Conservation (phyloP, 1,140 invertebrate species). For the Trichonephila clavipes region DNA sequence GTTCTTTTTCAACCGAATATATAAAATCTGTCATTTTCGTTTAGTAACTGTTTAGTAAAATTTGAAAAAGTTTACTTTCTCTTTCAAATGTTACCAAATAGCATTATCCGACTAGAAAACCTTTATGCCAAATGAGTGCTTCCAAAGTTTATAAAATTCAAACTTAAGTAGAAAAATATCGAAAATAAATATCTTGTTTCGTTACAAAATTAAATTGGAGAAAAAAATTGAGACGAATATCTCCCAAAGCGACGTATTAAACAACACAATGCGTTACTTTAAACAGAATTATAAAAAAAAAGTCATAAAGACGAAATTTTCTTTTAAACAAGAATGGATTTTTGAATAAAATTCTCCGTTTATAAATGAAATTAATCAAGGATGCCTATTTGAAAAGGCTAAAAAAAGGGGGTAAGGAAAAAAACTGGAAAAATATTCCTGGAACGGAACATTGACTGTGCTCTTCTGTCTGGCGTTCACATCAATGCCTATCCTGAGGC, state of each 20-base stretch:
- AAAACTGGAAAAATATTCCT: neutral
- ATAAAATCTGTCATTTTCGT: too few species aligned
- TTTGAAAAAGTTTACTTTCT: too few species aligned
- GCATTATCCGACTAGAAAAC: too few species aligned
- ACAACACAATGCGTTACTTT: neutral
- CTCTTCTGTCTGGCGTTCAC: neutral
- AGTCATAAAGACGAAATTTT: neutral
- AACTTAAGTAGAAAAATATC: neutral
- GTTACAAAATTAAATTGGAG: neutral
- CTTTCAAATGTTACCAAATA: too few species aligned
- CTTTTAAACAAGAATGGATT: neutral
- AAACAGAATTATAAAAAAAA: neutral
- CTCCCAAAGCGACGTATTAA: constrained; percentile 32
- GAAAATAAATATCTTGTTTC: neutral
- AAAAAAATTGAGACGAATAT: neutral
- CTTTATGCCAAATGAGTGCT: too few species aligned
- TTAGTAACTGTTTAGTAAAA: too few species aligned
- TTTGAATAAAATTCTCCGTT: neutral
- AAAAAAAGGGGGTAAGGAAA: neutral
- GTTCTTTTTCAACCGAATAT: too few species aligned
- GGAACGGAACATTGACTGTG: neutral
- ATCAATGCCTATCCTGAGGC: neutral
- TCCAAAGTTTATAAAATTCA: too few species aligned
- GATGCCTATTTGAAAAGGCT: neutral
- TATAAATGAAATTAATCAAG: constrained; percentile 51